Evolutionary conservation across 2,113 vertebrate genomes (phyloP).

Genomic region (Synodontis membranacea): DNA sequence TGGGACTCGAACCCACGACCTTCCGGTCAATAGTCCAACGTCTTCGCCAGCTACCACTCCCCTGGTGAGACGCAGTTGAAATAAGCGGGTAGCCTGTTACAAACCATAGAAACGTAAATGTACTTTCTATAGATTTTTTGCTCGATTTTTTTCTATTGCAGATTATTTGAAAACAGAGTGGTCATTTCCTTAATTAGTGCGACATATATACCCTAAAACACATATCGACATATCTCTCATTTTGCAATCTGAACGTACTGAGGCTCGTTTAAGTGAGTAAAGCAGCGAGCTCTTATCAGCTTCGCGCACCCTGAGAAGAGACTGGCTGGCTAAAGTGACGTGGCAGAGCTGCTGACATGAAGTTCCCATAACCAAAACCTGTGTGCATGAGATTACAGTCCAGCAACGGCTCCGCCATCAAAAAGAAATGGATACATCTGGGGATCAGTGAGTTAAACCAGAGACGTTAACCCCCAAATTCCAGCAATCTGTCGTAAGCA

Average conservation of each 20-base stretch:
- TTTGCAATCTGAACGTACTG: slow-evolving; percentile 10
- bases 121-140: not conserved
- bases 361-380: slow-evolving; percentile 32
- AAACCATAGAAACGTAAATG: not conserved
- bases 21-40: no score
- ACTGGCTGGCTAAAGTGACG: slow-evolving; percentile 6
- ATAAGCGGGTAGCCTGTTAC: slow-evolving; percentile 6
- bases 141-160: no score
- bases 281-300: slow-evolving; percentile 31
- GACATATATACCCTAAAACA: not conserved
- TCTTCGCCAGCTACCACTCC: no score
- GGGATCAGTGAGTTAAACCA: slow-evolving; percentile 68
- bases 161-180: not conserved
- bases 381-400: slow-evolving; percentile 22
- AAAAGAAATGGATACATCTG: slow-evolving; percentile 64
- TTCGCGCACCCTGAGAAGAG: not conserved
- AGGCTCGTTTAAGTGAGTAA: not conserved
- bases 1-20: no score
- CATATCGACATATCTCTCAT: not conserved
- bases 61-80: not conserved
- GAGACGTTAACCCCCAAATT: slow-evolving; percentile 66
- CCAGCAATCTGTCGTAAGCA: slow-evolving; percentile 63
- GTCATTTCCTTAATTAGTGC: slow-evolving; percentile 2
- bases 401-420: slow-evolving; percentile 4
- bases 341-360: slow-evolving; percentile 24